Conservation (phyloP, 2,797 vertebrate species). For the Malurus leucopterus region DNA sequence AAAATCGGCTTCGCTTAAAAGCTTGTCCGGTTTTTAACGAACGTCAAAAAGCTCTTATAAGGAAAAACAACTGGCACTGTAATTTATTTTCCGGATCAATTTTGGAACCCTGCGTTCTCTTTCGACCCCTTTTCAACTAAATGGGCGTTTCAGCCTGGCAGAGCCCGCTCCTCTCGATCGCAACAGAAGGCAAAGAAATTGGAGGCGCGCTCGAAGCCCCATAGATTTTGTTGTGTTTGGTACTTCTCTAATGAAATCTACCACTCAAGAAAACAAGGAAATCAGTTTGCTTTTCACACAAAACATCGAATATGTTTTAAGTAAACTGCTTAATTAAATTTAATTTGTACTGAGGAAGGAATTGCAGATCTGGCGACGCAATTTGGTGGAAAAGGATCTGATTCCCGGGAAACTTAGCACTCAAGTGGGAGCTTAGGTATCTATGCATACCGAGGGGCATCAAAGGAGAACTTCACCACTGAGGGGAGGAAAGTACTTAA, state of each 20-base stretch:
- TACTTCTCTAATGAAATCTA: neutral
- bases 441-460: conserved; percentile 1
- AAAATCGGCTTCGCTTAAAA: neutral
- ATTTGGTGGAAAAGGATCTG: conserved; percentile 35
- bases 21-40: neutral
- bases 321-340: conserved; percentile 60
- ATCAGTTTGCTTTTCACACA: conserved; percentile 49
- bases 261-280: conserved; percentile 34
- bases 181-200: neutral
- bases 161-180: neutral
- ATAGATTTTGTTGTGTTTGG: neutral
- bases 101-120: neutral
- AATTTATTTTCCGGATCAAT: neutral
- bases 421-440: conserved; percentile 18
- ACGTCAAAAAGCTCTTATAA: neutral
- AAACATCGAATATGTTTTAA: conserved; percentile 49
- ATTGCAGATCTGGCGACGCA: conserved; percentile 41
- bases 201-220: neutral
- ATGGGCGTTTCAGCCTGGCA: neutral
- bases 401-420: conserved; percentile 34
- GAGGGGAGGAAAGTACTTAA: neutral
- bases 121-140: neutral
- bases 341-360: conserved; percentile 40
- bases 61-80: neutral
- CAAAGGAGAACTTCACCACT: neutral